Evolutionary conservation across 1,140 invertebrate genomes (phyloP), one percentile per base, ranked within the genome.

Genomic region (Drosophila melanica): DNA sequence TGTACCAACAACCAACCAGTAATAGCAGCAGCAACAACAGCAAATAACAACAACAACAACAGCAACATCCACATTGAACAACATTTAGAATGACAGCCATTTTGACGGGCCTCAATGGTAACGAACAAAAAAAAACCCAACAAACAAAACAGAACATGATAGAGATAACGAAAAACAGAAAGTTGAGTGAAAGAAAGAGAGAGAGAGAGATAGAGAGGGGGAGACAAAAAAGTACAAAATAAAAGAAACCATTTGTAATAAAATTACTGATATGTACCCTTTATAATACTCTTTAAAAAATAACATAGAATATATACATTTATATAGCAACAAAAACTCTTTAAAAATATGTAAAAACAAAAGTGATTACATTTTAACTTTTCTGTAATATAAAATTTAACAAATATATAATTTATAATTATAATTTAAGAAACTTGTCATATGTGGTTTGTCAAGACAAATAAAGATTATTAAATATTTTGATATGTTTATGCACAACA

Each of bases 31-130:
- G 14, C 33, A 55, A 23, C 30, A 65, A 30, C 47, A 74, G 57
- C 35, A 59, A 48, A 59, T 18, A 76, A 50, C 63, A 39, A 57
- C 39, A 60, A 23, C 12, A n/a, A 23, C 35, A 10, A 33, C 20
- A 58, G 16, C 41, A 16, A 16, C 39, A 42, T 35, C 3, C 16
- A 58, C 53, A 45, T 23, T 47, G 30, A 81, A 72, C 79, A 75
- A 69, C 75, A 58, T 65, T 84, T 47, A 65, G 42, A 71, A 71
- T 47, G 76, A 57, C 67, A 68, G 70, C 54, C 58, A 41, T 78
- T 82, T 82, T 81, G 79, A 81, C 79, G 65, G 78, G 51, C 70
- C 70, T 78, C 74, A 81, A 71, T 69, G 30, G 41, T 60, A 64
- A 57, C 68, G 77, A 44, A 68, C 41, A 54, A 53, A 57, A 69